Evolutionary conservation across 2,797 vertebrate species (phyloP).

Genomic region (Glyptemys insculpta): DNA sequence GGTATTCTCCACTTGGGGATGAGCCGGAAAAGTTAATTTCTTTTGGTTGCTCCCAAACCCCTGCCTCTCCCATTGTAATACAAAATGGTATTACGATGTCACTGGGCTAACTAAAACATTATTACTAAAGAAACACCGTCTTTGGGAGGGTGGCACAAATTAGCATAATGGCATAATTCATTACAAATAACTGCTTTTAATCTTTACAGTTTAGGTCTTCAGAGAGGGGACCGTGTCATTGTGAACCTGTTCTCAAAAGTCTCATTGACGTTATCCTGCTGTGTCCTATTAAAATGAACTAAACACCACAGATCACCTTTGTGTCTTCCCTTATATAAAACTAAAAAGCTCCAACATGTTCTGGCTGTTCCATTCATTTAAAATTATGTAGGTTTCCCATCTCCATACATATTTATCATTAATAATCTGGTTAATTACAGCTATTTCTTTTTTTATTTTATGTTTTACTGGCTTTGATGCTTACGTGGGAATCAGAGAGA

Average conservation of each 20-base stretch:
- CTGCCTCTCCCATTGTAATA: conserved; percentile 6
- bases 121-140: conserved; percentile 39
- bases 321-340: background rate
- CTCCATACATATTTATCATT: conserved; percentile 39
- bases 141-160: conserved; percentile 52
- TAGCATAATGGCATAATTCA: conserved; percentile 58
- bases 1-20: conserved; percentile 21
- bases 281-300: conserved; percentile 48
- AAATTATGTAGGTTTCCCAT: conserved; percentile 26
- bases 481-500: conserved; percentile 13
- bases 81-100: conserved; percentile 52
- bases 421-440: conserved; percentile 33
- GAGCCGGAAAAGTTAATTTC: conserved; percentile 44
- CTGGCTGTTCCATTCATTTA: background rate
- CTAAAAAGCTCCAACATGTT: conserved; percentile 5
- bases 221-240: conserved; percentile 42
- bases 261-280: conserved; percentile 48
- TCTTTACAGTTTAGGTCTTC: conserved; percentile 54
- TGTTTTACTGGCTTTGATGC: background rate
- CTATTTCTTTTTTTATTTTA: conserved; percentile 10
- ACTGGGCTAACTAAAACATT: conserved; percentile 42
- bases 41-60: conserved; percentile 37
- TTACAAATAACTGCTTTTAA: conserved; percentile 65
- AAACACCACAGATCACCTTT: conserved; percentile 4
- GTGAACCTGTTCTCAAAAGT: conserved; percentile 62